These are phyloP conservation scores for Yoshiicerus persimilis DNA, from an alignment of 1,140 invertebrate genomes.

Conservation along the genomic window DNA sequence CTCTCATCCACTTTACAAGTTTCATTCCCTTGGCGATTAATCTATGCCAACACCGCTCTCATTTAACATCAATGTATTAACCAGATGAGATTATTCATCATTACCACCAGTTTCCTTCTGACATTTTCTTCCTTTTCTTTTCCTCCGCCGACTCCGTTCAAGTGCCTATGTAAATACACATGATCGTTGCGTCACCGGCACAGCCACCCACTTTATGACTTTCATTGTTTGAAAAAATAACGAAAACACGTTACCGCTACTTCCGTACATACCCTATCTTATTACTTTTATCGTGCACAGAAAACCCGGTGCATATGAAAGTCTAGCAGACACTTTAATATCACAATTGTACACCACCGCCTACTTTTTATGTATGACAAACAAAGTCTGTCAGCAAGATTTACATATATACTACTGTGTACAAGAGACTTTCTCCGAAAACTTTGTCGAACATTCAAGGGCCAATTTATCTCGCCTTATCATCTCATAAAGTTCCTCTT, in stretches of 20 bases:
- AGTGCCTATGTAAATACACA: no score
- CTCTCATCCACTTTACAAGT: conserved; percentile 10
- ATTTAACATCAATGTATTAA: conserved; percentile 23
- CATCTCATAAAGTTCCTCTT: background rate
- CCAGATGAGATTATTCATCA: conserved; percentile 17
- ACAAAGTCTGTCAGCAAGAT: background rate
- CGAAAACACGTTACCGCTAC: background rate
- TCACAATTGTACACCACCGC: no score
- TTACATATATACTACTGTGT: background rate
- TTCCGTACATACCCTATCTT: background rate
- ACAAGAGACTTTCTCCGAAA: background rate
- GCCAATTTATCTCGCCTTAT: background rate
- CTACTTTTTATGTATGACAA: background rate
- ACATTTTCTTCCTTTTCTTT: background rate
- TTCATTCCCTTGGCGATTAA: conserved; percentile 2
- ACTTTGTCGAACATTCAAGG: background rate
- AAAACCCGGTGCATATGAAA: no score
- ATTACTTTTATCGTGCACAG: background rate
- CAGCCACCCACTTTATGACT: background rate
- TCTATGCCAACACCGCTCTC: conserved; percentile 18
- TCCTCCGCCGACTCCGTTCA: background rate
- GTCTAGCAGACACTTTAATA: no score
- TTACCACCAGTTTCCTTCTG: background rate
- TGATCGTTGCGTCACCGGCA: no score
- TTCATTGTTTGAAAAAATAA: background rate